Base-by-base conservation (phyloP, 1,140 invertebrate genomes). In the Cheumatopsyche charites region DNA sequence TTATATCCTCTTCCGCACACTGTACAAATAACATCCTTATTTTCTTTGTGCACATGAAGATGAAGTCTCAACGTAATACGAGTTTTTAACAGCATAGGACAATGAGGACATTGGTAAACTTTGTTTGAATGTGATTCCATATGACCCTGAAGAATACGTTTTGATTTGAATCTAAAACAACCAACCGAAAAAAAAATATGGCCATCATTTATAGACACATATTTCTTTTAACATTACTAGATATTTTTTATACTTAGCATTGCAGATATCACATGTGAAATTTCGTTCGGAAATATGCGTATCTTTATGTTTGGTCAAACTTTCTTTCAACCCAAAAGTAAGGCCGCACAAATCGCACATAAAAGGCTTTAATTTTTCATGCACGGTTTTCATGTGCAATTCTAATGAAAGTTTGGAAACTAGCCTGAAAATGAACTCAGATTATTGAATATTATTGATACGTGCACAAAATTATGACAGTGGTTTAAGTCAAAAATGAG, bases 281-380 rank as follows among this genome's bases (percentile, higher is more conserved):
- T 83, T 84, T 65, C 80, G 80, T 12, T 81, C 81, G 61, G 83
- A 80, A 3, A 79, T 81, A 69, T 86, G 85, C 0, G 82, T 80
- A 12, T 82, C 36, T n/a, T 41, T 55, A 55, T 75, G 73, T 43
- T 75, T 70, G 1, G 72, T 63, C 7, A 75, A 62, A 42, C 72
- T 72, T 12, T 58, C 62, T 49, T 69, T 75, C 11, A 61, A 42
- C 5, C 66, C 67, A 36, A 65, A 72, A 26, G 73, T 63, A 29
- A 72, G 58, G 5, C 73, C 73, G 15, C 73, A 75, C 23, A 72
- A 62, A 29, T 75, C 70, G 49, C 73, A 75, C 61, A 75, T 52
- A 23, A 42, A 75, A 6, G 73, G 73, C 26, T 67, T 67, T 17
- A 75, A 26, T 49, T 75, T 75, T 47, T 75, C 70, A 23, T 75